Conservation (phyloP, 2,113 vertebrate species). For the Gobius niger region DNA sequence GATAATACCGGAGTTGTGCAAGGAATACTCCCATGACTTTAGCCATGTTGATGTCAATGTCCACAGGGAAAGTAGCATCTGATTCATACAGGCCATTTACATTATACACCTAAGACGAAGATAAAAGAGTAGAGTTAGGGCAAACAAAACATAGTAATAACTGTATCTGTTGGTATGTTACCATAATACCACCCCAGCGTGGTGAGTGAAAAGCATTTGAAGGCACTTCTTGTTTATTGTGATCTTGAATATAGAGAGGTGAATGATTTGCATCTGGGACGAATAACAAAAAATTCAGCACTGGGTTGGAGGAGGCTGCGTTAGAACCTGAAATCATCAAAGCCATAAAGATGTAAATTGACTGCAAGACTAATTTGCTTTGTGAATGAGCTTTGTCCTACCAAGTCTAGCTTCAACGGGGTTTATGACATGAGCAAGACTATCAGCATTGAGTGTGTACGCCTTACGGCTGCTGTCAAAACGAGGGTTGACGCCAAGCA, state of each 20-base stretch:
- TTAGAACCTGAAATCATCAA: slow-evolving; percentile 82
- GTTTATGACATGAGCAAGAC: slow-evolving; percentile 95
- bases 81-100: slow-evolving; percentile 77
- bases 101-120: slow-evolving; percentile 85
- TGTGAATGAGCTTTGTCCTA: slow-evolving; percentile 57
- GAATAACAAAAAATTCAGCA: slow-evolving; percentile 93
- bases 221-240: slow-evolving; percentile 78
- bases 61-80: slow-evolving; percentile 73
- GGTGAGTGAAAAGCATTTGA: slow-evolving; percentile 96
- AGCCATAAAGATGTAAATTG: background rate
- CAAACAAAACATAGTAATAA: background rate
- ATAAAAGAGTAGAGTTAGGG: slow-evolving; percentile 3
- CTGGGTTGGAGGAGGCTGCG: slow-evolving; percentile 89
- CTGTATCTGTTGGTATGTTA: slow-evolving; percentile 51
- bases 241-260: slow-evolving; percentile 89
- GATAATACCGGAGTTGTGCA: slow-evolving; percentile 87
- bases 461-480: slow-evolving; percentile 82
- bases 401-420: slow-evolving; percentile 93
- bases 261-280: slow-evolving; percentile 89
- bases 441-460: slow-evolving; percentile 85
- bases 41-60: slow-evolving; percentile 85
- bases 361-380: background rate
- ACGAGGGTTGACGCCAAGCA: slow-evolving; percentile 90
- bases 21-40: slow-evolving; percentile 95
- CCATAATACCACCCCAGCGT: slow-evolving; percentile 97